Evolutionary conservation across 2,888 invertebrate genomes (phyloP), one percentile per base, ranked within the genome.

Genomic region (Clitarchus hookeri): DNA sequence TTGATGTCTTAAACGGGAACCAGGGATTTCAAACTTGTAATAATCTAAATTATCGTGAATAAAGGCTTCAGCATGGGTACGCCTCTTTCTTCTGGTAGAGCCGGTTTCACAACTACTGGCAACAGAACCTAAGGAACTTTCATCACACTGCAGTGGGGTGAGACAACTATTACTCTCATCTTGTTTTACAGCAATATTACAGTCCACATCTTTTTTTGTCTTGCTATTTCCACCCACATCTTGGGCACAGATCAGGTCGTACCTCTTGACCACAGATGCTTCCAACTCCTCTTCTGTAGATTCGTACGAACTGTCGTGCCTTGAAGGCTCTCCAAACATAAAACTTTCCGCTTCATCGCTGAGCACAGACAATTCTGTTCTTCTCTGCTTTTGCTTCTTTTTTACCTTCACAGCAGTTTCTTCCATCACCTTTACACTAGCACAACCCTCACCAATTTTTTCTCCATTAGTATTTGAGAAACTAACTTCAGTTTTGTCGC

Each of bases 301-400:
- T 25, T 85, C 84, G 19, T 84, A 44, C 12, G 80, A 80, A 36
- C 26, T 78, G 4, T 84, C 85, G 16, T 36, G 78, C 26, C 85
- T 77, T 16, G 83, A 26, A 0, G 96, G 95, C 87, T 93, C 93
- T 8, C 93, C 92, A 90, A 97, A 97, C 94, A 97, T 95, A 90
- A 97, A 97, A 89, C 96, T 97, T 89, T 97, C 97, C 0, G 97
- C 97, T 91, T 97, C 97, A 89, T 96, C 96, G 89, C 96, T 97
- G 84, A 97, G 91, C 84, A 95, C 93, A 0, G 95, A 94, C 84
- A 97, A 90, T 91, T 97, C 96, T 84, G 79, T 79, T 85, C 82
- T 84, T 36, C 86, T 84, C 9, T 83, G 84, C 25, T 65, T 85
- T 13, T 85, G 84, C 27, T 84, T 87, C 19, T 85, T 27, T 23